phyloP scores from a whole-genome alignment of 2,797 vertebrate species.

The Argya squamiceps region DNA sequence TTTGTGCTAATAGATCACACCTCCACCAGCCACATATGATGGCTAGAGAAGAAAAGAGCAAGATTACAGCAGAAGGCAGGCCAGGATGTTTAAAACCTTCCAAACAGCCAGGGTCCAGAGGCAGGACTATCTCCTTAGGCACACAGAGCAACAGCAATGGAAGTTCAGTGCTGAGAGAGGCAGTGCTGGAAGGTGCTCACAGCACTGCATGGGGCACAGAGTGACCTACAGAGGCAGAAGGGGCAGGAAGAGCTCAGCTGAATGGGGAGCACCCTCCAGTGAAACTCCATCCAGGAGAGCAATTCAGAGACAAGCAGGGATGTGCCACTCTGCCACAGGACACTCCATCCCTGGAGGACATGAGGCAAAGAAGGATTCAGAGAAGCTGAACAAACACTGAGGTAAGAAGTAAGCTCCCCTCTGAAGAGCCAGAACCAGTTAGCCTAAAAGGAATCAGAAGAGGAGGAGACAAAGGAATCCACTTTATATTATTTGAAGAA shows the following conservation, averaged over 20 bases:
- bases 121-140: not conserved
- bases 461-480: not conserved
- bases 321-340: not conserved
- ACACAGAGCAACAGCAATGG: not conserved
- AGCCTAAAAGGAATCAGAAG: slow-evolving; percentile 1
- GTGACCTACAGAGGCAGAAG: not conserved
- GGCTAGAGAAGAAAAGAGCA: not conserved
- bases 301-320: not conserved
- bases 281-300: not conserved
- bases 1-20: not conserved
- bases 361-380: not conserved
- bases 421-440: not conserved
- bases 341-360: not conserved
- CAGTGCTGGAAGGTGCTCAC: not conserved
- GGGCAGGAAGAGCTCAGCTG: not conserved
- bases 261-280: not conserved
- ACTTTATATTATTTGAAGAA: not conserved
- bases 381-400: not conserved
- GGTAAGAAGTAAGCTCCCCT: not conserved
- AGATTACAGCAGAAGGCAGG: not conserved
- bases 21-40: not conserved
- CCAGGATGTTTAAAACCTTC: not conserved
- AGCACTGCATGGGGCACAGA: not conserved
- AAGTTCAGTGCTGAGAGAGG: not conserved
- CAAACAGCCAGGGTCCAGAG: rapidly evolving